phyloP scores from a whole-genome alignment of 2,797 vertebrate species.

The Acipenser oxyrinchus region DNA sequence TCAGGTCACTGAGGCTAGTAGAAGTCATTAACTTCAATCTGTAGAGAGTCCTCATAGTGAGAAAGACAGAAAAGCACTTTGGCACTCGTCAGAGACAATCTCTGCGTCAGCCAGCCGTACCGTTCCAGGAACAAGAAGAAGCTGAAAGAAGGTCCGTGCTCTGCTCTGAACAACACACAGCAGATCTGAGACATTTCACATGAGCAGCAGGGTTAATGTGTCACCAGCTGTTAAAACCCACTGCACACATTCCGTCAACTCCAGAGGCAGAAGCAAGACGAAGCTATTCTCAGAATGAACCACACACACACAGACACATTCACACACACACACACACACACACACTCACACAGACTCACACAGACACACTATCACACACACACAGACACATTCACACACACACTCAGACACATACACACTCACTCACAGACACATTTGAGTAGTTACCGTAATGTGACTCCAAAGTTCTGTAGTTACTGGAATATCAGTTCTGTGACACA shows the following conservation, averaged over 20 bases:
- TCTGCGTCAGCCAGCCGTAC: neutral
- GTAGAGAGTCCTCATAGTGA: constrained; percentile 85
- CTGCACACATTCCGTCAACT: constrained; percentile 30
- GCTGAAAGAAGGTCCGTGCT: no score
- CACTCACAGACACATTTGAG: neutral
- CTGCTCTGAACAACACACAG: constrained; percentile 8
- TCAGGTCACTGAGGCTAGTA: constrained; percentile 90
- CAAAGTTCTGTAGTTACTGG: neutral
- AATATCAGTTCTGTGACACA: neutral
- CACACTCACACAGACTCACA: neutral
- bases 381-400: constrained; percentile 2
- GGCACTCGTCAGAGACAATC: neutral
- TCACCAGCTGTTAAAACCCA: constrained; percentile 24
- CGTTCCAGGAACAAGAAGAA: no score
- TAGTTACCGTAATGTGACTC: neutral
- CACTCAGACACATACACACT: neutral
- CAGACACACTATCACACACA: neutral
- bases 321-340: constrained; percentile 2
- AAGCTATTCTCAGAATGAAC: neutral
- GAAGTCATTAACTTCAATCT: constrained; percentile 88
- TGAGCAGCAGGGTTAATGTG: constrained; percentile 11
- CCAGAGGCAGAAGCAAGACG: constrained; percentile 17
- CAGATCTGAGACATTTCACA: constrained; percentile 12
- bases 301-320: neutral
- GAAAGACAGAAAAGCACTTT: constrained; percentile 22